Conservation (phyloP, 2,888 invertebrate species). For the Euplexia lucipara region DNA sequence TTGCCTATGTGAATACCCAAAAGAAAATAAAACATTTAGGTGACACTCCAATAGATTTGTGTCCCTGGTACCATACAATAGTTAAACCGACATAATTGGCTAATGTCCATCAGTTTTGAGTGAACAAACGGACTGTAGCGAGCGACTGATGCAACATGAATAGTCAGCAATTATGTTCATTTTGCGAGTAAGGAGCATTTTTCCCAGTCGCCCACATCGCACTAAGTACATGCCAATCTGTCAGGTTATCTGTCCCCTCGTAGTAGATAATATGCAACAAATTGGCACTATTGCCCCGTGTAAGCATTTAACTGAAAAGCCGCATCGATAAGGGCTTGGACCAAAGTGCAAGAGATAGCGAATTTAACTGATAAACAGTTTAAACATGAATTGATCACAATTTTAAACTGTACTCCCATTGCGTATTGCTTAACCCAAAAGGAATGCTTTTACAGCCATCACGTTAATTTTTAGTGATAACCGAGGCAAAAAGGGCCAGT, state of each 20-base stretch:
- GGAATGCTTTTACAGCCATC: no score
- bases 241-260: conserved; percentile 76
- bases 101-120: conserved; percentile 46
- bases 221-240: conserved; percentile 81
- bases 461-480: no score
- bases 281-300: conserved; percentile 84
- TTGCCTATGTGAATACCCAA: no score
- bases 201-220: conserved; percentile 71
- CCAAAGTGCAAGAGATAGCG: conserved; percentile 41
- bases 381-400: no score
- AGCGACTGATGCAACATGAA: conserved; percentile 46
- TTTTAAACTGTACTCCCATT: no score
- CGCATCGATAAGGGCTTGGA: conserved; percentile 72
- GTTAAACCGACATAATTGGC: conserved; percentile 46
- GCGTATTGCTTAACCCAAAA: no score
- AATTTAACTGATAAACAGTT: no score
- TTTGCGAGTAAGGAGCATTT: conserved; percentile 64
- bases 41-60: not conserved
- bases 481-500: no score
- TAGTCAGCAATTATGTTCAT: conserved; percentile 64
- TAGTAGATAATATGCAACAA: conserved; percentile 84
- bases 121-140: conserved; percentile 35
- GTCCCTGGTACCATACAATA: not conserved
- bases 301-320: conserved; percentile 82
- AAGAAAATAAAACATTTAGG: not conserved